Base-by-base conservation (phyloP, 2,888 invertebrate species). In the Danaus chrysippus region DNA sequence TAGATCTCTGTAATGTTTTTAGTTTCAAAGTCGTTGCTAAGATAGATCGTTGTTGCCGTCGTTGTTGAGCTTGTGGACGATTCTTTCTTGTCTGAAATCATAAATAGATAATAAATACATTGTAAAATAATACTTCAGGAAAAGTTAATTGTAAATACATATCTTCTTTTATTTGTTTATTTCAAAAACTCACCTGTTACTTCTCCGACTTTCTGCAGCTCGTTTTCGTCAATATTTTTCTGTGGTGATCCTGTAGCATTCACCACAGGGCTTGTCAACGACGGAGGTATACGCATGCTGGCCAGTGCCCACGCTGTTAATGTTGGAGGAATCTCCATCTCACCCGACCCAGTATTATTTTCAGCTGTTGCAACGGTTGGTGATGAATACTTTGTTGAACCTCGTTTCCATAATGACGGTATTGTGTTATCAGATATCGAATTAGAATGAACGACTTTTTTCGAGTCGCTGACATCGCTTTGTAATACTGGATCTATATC, bases 281-380 rank as follows among this genome's bases (percentile, higher is more conserved):
- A 73, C 10, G 91, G 90, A 1, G 90, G 83, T 58, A 86, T 86
- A 46, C 84, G 85, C 53, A 92, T 71, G 58, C 91, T 86, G 1
- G 91, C 92, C 43, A 92, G 72, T 0, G 92, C 91, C 92, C 92
- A 92, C 0, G 91, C 92, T 3, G 91, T 87, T 6, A 91, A 79
- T 0, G 91, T 87, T 8, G 91, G 88, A 11, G 92, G 92, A 64
- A 92, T 88, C 67, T 88, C 87, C 70, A 90, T 73, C 41, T 87
- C 87, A 58, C 77, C 79, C 1, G 77, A 64, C 34, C 78, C 79
- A 8, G 76, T 71, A 54, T 81, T 78, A 3, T 70, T 72, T 60
- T 83, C 86, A 8, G 77, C 69, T 10, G 83, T 82, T 9, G 68
- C 71, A 3, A 77, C 74, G 11, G 86, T 81, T 13, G 87, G 78